Evolutionary conservation across 2,797 vertebrate genomes (phyloP).

Genomic region (Acanthis flammea): DNA sequence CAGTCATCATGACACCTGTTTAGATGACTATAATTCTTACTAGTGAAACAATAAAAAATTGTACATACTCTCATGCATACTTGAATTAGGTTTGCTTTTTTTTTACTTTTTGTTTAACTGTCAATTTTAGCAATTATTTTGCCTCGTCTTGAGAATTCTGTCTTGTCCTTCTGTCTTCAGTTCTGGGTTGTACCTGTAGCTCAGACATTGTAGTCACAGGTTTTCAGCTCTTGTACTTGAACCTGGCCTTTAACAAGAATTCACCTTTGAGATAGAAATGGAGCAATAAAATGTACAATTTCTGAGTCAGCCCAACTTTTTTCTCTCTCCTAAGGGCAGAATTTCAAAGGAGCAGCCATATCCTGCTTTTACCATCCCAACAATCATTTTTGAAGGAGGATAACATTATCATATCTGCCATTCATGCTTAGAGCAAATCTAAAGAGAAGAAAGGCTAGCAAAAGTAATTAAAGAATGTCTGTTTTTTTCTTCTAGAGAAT

Average conservation of each 20-base stretch:
- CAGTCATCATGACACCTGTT: background rate
- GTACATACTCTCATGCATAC: background rate
- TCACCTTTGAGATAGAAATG: background rate
- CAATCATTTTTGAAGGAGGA: background rate
- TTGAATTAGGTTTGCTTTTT: background rate
- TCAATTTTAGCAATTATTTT: background rate
- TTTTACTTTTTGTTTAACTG: background rate
- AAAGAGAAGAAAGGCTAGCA: background rate
- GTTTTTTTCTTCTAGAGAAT: background rate
- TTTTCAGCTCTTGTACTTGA: background rate
- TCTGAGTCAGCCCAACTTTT: background rate
- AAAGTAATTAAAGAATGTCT: background rate
- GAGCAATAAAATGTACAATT: background rate
- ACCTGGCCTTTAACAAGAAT: background rate
- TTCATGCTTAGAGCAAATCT: background rate
- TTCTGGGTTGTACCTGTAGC: background rate
- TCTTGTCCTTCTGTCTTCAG: background rate
- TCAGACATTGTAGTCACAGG: background rate
- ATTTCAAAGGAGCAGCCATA: slow-evolving; percentile 8
- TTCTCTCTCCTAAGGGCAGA: background rate
- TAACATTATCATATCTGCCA: background rate
- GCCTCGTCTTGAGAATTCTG: background rate
- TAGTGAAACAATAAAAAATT: background rate
- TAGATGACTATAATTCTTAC: background rate
- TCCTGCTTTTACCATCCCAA: background rate